Percentiles rank a stretch among this genome's conserved stretches.
Conservation (phyloP, 2,888 invertebrate genomes). For the Oasisia sp. region DNA sequence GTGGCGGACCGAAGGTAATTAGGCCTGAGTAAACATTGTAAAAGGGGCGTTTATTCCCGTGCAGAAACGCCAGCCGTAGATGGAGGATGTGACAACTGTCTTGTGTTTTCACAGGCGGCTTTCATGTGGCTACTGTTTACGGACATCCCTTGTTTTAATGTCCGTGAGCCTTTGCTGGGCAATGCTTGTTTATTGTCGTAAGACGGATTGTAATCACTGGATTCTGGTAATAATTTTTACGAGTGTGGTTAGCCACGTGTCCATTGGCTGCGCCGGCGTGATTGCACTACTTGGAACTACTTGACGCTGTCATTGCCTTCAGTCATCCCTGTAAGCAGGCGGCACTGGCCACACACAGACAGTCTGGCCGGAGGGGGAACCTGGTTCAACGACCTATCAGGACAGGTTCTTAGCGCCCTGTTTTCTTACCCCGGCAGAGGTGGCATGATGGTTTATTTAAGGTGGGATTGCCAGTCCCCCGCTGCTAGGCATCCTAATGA, state of each 20-base stretch:
- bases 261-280: neutral
- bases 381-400: neutral
- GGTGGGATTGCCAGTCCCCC: constrained; percentile 3
- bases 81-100: neutral
- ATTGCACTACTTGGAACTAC: constrained; percentile 6
- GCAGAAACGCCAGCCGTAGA: neutral
- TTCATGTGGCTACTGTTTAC: constrained; percentile 17
- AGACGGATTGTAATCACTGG: neutral
- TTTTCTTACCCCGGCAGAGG: neutral
- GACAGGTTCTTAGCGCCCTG: neutral
- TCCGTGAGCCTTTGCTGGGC: neutral
- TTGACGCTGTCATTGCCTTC: neutral
- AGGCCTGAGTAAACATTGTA: neutral
- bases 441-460: constrained; percentile 2
- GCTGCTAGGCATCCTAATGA: neutral
- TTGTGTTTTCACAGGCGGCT: constrained; percentile 4
- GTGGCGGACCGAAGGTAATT: neutral
- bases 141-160: neutral
- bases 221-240: neutral
- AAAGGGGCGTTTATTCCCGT: neutral
- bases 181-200: neutral
- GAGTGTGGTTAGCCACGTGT: neutral
- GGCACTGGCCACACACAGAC: neutral
- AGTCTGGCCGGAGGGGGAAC: neutral
- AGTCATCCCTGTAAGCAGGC: neutral